Conservation (phyloP, 1,140 invertebrate genomes). For the Pemphigus obesinymphae region DNA sequence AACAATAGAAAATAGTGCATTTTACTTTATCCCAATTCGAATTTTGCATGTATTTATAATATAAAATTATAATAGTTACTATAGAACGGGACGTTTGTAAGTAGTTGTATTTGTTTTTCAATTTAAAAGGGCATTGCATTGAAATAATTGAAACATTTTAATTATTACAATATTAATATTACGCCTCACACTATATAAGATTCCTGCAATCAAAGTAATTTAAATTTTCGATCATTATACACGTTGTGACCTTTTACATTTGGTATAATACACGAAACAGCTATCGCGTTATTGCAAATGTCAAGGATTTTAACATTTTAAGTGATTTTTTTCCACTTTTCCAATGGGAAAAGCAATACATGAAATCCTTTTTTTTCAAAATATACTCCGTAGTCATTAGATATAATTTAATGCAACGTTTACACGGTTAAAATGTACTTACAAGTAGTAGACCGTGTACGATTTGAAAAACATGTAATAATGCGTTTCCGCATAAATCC, state of each 20-base stretch:
- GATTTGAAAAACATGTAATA: neutral
- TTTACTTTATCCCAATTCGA: no score
- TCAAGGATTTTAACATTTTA: neutral
- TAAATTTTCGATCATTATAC: neutral
- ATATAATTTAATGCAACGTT: slow-evolving; percentile 7
- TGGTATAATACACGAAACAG: neutral
- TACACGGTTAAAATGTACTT: neutral
- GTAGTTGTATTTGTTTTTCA: no score
- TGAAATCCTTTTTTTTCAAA: neutral
- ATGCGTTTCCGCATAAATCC: neutral
- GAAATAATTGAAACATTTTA: no score
- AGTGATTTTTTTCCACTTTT: neutral
- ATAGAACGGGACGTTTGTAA: no score
- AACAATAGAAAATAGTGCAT: no score
- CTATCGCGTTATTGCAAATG: neutral
- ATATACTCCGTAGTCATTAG: neutral
- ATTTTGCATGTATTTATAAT: no score
- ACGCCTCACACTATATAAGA: no score
- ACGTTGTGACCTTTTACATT: neutral
- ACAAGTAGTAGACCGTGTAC: neutral
- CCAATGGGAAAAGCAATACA: neutral
- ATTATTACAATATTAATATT: no score
- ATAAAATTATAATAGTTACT: no score
- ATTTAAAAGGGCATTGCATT: no score
- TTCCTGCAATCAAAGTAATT: neutral